phyloP scores from a whole-genome alignment of 92 coral and sea anemone genomes.

The Porites divaricata region DNA sequence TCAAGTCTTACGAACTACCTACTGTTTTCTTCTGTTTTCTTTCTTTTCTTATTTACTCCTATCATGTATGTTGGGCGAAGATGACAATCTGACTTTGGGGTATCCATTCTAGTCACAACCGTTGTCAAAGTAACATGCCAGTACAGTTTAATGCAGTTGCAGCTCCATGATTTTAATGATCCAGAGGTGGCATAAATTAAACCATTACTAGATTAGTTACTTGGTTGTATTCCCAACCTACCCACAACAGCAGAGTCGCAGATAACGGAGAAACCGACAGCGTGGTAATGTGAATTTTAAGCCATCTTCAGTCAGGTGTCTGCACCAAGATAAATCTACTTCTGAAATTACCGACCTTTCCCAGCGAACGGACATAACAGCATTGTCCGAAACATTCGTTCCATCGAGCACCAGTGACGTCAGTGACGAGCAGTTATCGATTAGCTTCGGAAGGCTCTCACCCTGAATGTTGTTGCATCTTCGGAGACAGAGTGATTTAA shows the following conservation, averaged over 20 bases:
- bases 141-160: no score
- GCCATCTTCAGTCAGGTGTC: conserved; percentile 76
- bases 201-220: background rate
- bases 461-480: conserved; percentile 81
- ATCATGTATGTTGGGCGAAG: no score
- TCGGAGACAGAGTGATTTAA: conserved; percentile 76
- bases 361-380: conserved; percentile 71
- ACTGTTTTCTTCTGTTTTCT: no score
- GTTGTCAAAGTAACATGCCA: no score
- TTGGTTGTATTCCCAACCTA: conserved; percentile 4
- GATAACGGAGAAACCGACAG: conserved; percentile 66
- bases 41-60: no score
- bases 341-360: conserved; percentile 67
- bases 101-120: no score
- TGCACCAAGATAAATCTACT: conserved; percentile 93
- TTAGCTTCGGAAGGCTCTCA: conserved; percentile 57
- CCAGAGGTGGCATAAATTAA: background rate
- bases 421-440: conserved; percentile 66
- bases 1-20: no score
- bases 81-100: no score
- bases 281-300: conserved; percentile 70
- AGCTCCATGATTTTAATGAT: background rate
- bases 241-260: conserved; percentile 90
- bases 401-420: conserved; percentile 91
- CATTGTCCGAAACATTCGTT: conserved; percentile 64